A percentile compares a stretch with the other conserved stretches of the same genome.
These are phyloP conservation scores for Idaea dimidiata DNA, from an alignment of 2,888 invertebrate genomes.

Conservation along the genomic window DNA sequence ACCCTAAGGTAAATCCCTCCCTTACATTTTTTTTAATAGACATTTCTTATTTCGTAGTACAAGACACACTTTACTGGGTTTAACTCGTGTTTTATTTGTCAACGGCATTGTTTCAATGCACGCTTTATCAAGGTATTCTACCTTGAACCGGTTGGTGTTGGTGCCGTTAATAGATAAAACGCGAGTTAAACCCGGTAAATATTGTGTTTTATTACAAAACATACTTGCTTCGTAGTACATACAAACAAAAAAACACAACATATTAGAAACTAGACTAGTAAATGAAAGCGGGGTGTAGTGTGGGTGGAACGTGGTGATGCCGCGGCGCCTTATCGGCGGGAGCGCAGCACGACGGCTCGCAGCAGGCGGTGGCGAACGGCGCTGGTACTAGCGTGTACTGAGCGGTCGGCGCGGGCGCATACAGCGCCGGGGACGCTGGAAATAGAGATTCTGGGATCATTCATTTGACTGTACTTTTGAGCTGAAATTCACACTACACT, in stretches of 20 bases:
- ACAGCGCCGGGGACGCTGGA: conserved; percentile 65
- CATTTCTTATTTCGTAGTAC: too few species aligned
- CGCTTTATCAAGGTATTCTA: too few species aligned
- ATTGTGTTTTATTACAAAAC: too few species aligned
- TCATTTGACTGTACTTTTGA: background rate
- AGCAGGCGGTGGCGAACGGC: conserved; percentile 63
- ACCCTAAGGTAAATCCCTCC: too few species aligned
- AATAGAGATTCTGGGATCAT: conserved; percentile 12
- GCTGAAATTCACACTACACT: too few species aligned
- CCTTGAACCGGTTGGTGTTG: too few species aligned
- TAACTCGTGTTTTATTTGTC: too few species aligned
- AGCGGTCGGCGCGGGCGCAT: conserved; percentile 58
- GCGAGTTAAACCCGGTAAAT: too few species aligned
- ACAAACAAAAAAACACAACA: background rate
- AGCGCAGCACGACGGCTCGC: conserved; percentile 69
- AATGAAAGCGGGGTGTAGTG: conserved; percentile 73
- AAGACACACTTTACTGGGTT: too few species aligned
- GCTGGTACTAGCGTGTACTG: conserved; percentile 70
- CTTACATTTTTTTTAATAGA: too few species aligned
- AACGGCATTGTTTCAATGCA: too few species aligned
- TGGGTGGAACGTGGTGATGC: conserved; percentile 40
- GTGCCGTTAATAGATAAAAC: too few species aligned
- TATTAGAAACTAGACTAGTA: conserved; percentile 43
- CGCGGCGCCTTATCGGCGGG: conserved; percentile 69
- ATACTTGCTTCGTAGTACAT: background rate